A percentile compares a stretch with the other conserved stretches of the same genome.
These are phyloP conservation scores for Epinephelus awoara DNA, from an alignment of 2,797 vertebrate genomes.

Conservation along the genomic window DNA sequence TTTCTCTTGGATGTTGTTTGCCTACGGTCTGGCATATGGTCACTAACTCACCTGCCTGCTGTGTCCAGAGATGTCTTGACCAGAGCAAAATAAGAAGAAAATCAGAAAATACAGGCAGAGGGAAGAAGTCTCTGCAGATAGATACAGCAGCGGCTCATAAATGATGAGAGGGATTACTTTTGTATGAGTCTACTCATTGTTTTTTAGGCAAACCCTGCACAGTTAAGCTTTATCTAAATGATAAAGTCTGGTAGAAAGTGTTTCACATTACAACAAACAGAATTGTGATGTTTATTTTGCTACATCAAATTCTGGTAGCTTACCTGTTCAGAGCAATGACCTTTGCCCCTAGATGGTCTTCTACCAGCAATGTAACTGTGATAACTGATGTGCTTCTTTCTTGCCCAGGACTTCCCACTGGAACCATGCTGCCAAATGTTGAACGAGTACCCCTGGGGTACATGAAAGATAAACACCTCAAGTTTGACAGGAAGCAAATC, in stretches of 20 bases:
- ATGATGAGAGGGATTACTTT: too few species aligned
- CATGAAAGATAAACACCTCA: neutral
- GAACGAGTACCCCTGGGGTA: slow-evolving; percentile 80
- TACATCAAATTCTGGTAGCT: slow-evolving; percentile 4
- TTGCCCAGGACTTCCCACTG: slow-evolving; percentile 65
- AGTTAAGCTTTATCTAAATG: too few species aligned
- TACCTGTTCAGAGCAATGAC: slow-evolving; percentile 84
- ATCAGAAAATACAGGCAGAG: too few species aligned
- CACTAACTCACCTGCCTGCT: too few species aligned
- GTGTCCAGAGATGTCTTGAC: too few species aligned
- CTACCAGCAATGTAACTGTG: slow-evolving; percentile 79
- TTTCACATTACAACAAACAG: neutral
- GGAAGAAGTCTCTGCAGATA: too few species aligned
- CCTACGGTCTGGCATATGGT: too few species aligned
- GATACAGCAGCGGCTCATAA: too few species aligned
- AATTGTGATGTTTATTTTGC: neutral
- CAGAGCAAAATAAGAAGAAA: too few species aligned
- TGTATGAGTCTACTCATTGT: too few species aligned
- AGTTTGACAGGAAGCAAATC: neutral
- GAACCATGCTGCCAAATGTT: slow-evolving; percentile 78
- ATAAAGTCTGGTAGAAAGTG: neutral
- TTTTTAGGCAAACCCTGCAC: too few species aligned
- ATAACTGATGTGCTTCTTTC: slow-evolving; percentile 65
- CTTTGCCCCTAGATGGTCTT: slow-evolving; percentile 81
- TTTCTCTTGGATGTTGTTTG: too few species aligned